These are phyloP conservation scores for Muscidifurax raptorellus DNA, from an alignment of 1,140 invertebrate species.

Conservation along the genomic window DNA sequence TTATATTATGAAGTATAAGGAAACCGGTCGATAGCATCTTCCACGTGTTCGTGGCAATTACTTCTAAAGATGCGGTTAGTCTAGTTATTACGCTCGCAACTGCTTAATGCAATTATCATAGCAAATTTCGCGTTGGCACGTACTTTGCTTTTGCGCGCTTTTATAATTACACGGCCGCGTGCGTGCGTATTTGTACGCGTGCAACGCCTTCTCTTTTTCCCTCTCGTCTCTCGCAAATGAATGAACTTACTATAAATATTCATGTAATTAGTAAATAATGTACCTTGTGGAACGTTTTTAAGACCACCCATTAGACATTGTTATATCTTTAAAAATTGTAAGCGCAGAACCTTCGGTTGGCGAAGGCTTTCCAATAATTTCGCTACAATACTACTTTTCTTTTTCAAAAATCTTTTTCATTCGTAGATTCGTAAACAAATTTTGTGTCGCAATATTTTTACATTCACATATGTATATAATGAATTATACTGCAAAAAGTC, in stretches of 20 bases:
- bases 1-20: background rate
- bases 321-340: conserved; percentile 5
- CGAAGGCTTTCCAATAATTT: background rate
- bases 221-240: background rate
- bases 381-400: background rate
- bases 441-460: no score
- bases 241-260: conserved; percentile 38
- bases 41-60: conserved; percentile 13
- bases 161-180: background rate
- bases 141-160: background rate
- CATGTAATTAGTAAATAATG: conserved; percentile 41
- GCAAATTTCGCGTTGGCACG: conserved; percentile 41
- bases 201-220: background rate
- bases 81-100: background rate
- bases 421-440: no score
- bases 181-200: background rate
- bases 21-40: conserved; percentile 16
- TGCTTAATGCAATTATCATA: conserved; percentile 27
- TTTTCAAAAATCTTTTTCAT: no score
- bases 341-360: background rate
- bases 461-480: no score
- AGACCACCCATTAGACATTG: conserved; percentile 26
- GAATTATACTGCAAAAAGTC: no score
- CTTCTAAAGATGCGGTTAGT: conserved; percentile 10
- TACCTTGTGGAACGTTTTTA: background rate